Base-by-base conservation (phyloP, 2,888 invertebrate species). In the Limnephilus rhombicus region DNA sequence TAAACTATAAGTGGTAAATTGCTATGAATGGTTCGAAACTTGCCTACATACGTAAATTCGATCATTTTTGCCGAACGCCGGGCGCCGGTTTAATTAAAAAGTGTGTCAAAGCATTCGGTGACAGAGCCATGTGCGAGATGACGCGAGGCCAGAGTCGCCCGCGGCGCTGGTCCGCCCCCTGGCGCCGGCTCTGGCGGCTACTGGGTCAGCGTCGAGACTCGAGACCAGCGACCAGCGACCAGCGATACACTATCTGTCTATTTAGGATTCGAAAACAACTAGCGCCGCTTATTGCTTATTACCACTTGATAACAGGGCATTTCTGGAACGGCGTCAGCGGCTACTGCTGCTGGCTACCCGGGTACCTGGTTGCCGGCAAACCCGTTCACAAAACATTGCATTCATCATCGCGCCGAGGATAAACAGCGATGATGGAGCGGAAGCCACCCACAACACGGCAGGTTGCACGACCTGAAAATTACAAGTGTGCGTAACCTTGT, bases 221-320 rank as follows among this genome's bases (percentile, higher is more conserved):
- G 37, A 41, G 24, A 34, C 18, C 12, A 18, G 15, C 34, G 18
- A 7, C 31, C 15, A 82, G 34, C 82, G 34, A 82, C 18, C 15
- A 83, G 83, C 83, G 34, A 37, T 41, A 18, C 83, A 68, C 68
- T 68, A 68, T 68, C 68, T n/a, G 37, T 41, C 83, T 24, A 83
- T 83, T 24, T 34, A 83, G 83, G 83, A 83, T 83, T 83, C 37
- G 34, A 83, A 41, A 83, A 83, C 83, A 37, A 37, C 83, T 83
- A 41, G 68, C 68, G 68, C 68, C 68, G 68, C 68, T 68, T 68
- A 68, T 34, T 24, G 34, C 37, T 83, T 83, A 83, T 83, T 83
- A 83, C 83, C 83, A 83, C 83, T 83, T 83, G 83, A 83, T 83
- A 83, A 83, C 83, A 83, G 83, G 83, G 34, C 37, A 83, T 34